Evolutionary conservation across 2,888 invertebrate genomes (phyloP).

Genomic region (Laothoe populi): DNA sequence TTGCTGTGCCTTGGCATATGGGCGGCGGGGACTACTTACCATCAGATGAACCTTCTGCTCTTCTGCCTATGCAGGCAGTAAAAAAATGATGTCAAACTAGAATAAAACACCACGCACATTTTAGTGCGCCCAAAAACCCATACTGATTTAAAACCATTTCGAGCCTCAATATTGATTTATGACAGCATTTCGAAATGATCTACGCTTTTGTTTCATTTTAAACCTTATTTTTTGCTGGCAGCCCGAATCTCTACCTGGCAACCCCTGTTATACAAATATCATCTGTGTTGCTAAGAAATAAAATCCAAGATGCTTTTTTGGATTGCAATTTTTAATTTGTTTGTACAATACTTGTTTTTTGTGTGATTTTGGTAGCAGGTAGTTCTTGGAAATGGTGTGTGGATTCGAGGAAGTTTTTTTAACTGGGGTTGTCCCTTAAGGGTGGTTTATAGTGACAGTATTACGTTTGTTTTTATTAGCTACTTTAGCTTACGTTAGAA

Average conservation of each 20-base stretch:
- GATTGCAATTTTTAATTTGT: not conserved
- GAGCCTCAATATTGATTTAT: constrained; percentile 61
- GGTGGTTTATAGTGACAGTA: constrained; percentile 14
- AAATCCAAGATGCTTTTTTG: not conserved
- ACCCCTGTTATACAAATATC: not conserved
- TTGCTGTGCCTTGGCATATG: too few species aligned
- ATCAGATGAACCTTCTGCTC: too few species aligned
- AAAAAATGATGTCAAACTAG: constrained; percentile 30
- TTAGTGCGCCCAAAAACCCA: constrained; percentile 33
- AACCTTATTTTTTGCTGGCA: constrained; percentile 32
- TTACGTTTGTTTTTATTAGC: not conserved
- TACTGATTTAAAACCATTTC: constrained; percentile 43
- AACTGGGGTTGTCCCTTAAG: constrained; percentile 45
- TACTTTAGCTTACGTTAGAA: too few species aligned
- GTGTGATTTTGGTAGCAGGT: constrained; percentile 49
- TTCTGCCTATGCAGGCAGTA: too few species aligned
- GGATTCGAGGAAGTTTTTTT: constrained; percentile 63
- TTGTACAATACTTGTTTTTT: constrained; percentile 23
- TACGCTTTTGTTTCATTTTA: constrained; percentile 54
- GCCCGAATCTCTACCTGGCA: not conserved
- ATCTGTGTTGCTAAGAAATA: not conserved
- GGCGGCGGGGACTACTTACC: too few species aligned
- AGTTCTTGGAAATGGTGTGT: constrained; percentile 59
- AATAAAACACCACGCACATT: constrained; percentile 27
- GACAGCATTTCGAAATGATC: constrained; percentile 49